Evolutionary conservation across 1,140 invertebrate species (phyloP), one percentile per base, ranked within the genome.

Genomic region (Drosophila neocordata): DNA sequence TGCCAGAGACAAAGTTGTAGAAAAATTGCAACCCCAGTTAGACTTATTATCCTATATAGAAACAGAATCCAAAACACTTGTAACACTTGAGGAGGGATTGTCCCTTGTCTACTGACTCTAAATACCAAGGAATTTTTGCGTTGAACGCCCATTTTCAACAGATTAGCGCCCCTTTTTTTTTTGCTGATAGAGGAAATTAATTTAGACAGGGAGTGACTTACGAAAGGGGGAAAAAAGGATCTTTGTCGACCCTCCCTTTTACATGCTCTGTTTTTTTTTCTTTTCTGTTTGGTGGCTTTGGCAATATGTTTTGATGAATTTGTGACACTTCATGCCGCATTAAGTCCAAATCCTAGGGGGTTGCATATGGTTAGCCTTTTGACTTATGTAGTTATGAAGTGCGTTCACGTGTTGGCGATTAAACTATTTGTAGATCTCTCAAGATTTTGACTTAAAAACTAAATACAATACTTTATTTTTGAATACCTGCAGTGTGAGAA

Each of bases 221-320:
- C 53, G 22, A 22, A 35, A 48, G n/a, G 61, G 64, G 65, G 58
- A 58, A 62, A 53, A 3, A 31, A 31, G 27, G 27, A 31, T 31
- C 27, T 3, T 31, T 31, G 56, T 27, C 31, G 35, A 56, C 44
- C 38, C 34, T 56, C 69, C 58, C 68, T 65, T 55, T 69, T 87
- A 83, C 18, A 20, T 48, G 41, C 15, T 20, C 41, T 20, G 15
- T 37, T 37, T 11, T 37, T 12, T 2, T 20, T 48, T 88, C 83
- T 85, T 84, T 62, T 55, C 73, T 41, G 48, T 59, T 72, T 70
- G 66, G 69, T 78, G 56, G 66, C 69, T 78, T 52, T 73, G 61
- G 67, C 82, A 90, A 90, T 90, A 90, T 90, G 87, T 90, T 90
- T 89, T 90, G 83, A 90, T 59, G 89, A 77, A 90, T 90, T 90